Conservation (phyloP, 2,797 vertebrate species). For the Brotula barbata region DNA sequence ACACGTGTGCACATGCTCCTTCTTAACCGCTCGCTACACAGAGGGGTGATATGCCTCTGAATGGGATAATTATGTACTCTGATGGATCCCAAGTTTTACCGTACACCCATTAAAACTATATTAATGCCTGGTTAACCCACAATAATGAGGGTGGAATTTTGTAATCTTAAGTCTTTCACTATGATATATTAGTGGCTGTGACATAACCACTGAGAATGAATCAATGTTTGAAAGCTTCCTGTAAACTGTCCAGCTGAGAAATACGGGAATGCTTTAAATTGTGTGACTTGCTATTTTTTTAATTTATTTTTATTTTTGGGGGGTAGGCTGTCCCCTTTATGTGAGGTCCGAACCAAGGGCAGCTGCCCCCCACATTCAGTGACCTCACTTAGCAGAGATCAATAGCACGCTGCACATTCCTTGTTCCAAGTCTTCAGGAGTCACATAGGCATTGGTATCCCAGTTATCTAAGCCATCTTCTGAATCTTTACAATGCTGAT, state of each 20-base stretch:
- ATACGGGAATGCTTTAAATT: not conserved
- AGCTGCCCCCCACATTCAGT: slow-evolving; percentile 59
- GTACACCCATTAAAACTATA: not conserved
- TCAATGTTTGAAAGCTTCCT: too few relatives aligned
- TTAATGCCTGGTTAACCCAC: not conserved
- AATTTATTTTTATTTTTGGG: slow-evolving; percentile 36
- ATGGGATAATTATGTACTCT: not conserved
- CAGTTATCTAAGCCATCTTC: slow-evolving; percentile 68
- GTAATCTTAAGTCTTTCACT: not conserved
- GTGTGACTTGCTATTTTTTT: not conserved
- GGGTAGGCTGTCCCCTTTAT: slow-evolving; percentile 48
- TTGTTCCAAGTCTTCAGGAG: slow-evolving; percentile 56
- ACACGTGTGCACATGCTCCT: not conserved
- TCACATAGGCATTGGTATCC: slow-evolving; percentile 70
- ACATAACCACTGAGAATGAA: not conserved
- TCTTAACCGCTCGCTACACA: not conserved
- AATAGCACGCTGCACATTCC: slow-evolving; percentile 73
- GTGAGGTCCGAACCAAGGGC: slow-evolving; percentile 52
- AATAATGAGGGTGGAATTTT: not conserved
- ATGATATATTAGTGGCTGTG: not conserved
- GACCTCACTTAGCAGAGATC: slow-evolving; percentile 73
- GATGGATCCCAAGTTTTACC: not conserved
- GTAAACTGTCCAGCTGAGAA: not conserved
- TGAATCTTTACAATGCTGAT: slow-evolving; percentile 60
- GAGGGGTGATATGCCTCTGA: not conserved